A percentile compares a stretch with the other conserved stretches of the same genome.
Conservation (phyloP, 2,888 invertebrate genomes). For the Anticlea derivata region DNA sequence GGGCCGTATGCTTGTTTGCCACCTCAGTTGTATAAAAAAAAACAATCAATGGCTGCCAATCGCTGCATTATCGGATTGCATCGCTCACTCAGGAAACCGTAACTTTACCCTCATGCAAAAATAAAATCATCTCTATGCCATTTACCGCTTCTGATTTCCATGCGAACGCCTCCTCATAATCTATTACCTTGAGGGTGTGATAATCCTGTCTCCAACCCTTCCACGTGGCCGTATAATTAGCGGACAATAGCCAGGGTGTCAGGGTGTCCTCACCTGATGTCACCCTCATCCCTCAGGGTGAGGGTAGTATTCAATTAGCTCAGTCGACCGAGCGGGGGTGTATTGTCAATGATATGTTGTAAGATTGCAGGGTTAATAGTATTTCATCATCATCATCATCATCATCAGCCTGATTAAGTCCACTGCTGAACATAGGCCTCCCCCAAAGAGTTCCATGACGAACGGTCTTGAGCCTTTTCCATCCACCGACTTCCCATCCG, state of each 20-base stretch:
- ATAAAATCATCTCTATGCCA: neutral
- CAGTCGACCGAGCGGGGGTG: slow-evolving; percentile 2
- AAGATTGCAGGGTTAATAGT: neutral
- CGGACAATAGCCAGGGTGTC: slow-evolving; percentile 14
- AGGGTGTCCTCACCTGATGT: slow-evolving; percentile 12
- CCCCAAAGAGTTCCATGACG: too few relatives aligned
- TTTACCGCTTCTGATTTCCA: slow-evolving; percentile 9
- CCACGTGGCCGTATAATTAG: slow-evolving; percentile 19
- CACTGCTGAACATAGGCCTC: too few relatives aligned
- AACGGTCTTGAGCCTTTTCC: too few relatives aligned
- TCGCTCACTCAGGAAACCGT: too few relatives aligned
- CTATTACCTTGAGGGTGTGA: slow-evolving; percentile 17
- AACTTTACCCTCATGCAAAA: neutral
- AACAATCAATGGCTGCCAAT: too few relatives aligned
- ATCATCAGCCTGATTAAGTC: too few relatives aligned
- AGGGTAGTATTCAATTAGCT: slow-evolving; percentile 11
- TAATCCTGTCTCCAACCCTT: slow-evolving; percentile 21
- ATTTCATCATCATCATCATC: too few relatives aligned
- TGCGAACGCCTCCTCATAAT: slow-evolving; percentile 12
- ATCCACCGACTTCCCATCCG: too few relatives aligned
- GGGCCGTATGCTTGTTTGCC: too few relatives aligned
- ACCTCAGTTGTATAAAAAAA: too few relatives aligned
- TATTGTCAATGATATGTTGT: neutral
- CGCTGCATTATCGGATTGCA: too few relatives aligned
- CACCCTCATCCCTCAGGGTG: slow-evolving; percentile 1